These are phyloP conservation scores for Lutra lutra DNA, from an alignment of 2,797 vertebrate species.

Conservation along the genomic window DNA sequence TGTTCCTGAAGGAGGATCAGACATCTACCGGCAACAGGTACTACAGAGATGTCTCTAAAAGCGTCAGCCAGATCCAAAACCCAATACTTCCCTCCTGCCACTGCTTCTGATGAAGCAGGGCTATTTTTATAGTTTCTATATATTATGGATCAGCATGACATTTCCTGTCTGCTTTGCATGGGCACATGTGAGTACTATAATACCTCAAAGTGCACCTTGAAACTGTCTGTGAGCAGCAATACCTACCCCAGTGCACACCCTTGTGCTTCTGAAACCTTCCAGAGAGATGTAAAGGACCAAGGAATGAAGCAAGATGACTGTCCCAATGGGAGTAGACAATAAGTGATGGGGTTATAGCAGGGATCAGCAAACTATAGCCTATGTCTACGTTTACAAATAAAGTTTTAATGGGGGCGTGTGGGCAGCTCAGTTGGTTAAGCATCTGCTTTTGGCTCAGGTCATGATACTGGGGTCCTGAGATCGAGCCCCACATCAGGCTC, in stretches of 20 bases:
- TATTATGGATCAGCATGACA: background rate
- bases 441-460: background rate
- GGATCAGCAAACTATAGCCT: background rate
- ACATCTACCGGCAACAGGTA: background rate
- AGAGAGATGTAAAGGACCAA: background rate
- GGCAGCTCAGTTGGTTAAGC: background rate
- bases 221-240: background rate
- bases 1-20: background rate
- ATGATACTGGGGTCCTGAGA: background rate
- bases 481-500: rapidly evolving
- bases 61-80: background rate
- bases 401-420: background rate
- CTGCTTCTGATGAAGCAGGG: background rate
- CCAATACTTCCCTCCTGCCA: background rate
- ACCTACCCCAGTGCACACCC: background rate
- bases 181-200: background rate
- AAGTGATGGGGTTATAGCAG: background rate
- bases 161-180: background rate
- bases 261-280: background rate
- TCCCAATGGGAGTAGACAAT: background rate
- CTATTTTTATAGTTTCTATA: background rate
- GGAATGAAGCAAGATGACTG: background rate
- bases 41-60: background rate
- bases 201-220: background rate
- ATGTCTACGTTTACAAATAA: background rate